phyloP scores from a whole-genome alignment of 2,888 invertebrate genomes.

The Scrobipalpa costella region DNA sequence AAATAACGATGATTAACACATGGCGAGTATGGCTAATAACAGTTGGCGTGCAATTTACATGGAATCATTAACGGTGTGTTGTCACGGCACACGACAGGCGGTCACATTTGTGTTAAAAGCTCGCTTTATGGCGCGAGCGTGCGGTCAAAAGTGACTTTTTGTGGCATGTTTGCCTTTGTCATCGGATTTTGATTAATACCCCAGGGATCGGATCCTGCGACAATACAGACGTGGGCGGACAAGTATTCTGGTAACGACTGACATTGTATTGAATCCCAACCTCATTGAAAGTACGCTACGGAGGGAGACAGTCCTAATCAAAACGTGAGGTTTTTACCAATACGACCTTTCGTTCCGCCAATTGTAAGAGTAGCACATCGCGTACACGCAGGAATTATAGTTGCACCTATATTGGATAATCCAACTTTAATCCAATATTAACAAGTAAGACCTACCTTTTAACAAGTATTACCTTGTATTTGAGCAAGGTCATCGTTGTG shows the following conservation, averaged over 20 bases:
- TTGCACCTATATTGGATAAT: neutral
- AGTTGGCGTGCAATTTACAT: conserved; percentile 43
- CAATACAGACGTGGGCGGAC: conserved; percentile 25
- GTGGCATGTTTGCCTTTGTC: conserved; percentile 58
- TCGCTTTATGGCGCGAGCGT: neutral
- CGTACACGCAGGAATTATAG: too few relatives aligned
- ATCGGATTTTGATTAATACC: conserved; percentile 63
- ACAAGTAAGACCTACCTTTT: neutral
- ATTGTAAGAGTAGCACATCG: too few relatives aligned
- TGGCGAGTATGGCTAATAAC: conserved; percentile 18
- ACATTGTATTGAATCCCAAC: conserved; percentile 9
- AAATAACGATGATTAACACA: conserved; percentile 21
- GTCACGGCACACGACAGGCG: conserved; percentile 48
- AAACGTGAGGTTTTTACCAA: neutral
- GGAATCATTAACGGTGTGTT: conserved; percentile 42
- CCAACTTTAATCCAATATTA: neutral
- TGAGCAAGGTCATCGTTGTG: neutral
- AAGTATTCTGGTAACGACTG: conserved; percentile 21
- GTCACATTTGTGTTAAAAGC: conserved; percentile 35
- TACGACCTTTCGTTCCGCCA: too few relatives aligned
- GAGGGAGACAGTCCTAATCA: neutral
- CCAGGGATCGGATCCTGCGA: conserved; percentile 29
- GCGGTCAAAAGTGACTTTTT: conserved; percentile 48
- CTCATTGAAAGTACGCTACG: neutral
- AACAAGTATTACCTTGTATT: neutral